These are phyloP conservation scores for Chionoecetes opilio DNA, from an alignment of 1,140 invertebrate genomes.

Conservation along the genomic window DNA sequence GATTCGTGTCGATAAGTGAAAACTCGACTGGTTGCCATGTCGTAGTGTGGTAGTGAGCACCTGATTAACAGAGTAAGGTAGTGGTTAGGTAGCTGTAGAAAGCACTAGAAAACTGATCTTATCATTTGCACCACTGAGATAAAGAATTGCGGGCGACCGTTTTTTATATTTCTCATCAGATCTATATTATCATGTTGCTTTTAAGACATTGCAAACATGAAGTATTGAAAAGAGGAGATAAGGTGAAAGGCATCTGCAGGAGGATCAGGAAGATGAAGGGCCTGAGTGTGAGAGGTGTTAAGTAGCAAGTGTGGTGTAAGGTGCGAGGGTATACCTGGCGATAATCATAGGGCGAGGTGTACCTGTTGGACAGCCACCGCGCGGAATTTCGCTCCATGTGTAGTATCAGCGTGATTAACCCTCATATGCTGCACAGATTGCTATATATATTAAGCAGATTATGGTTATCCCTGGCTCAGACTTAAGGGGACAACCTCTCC, in stretches of 20 bases:
- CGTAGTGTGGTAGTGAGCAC: background rate
- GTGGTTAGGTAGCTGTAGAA: no score
- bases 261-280: background rate
- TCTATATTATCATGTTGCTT: no score
- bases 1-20: background rate
- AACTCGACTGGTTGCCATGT: background rate
- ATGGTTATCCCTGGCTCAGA: slow-evolving; percentile 32
- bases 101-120: no score
- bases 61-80: background rate
- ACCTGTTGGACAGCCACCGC: background rate
- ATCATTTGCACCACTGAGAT: no score
- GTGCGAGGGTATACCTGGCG: slow-evolving; percentile 37
- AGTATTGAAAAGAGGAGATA: no score
- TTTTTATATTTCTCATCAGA: no score
- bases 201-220: no score
- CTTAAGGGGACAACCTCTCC: slow-evolving; percentile 21
- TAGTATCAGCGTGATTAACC: slow-evolving; percentile 50
- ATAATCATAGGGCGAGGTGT: background rate
- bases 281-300: background rate
- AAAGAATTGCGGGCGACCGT: no score
- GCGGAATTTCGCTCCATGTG: background rate
- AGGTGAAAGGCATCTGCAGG: background rate
- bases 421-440: slow-evolving; percentile 13
- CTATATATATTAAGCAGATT: background rate
- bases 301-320: background rate